phyloP scores from a whole-genome alignment of 2,113 vertebrate species.

The Alethe diademata region DNA sequence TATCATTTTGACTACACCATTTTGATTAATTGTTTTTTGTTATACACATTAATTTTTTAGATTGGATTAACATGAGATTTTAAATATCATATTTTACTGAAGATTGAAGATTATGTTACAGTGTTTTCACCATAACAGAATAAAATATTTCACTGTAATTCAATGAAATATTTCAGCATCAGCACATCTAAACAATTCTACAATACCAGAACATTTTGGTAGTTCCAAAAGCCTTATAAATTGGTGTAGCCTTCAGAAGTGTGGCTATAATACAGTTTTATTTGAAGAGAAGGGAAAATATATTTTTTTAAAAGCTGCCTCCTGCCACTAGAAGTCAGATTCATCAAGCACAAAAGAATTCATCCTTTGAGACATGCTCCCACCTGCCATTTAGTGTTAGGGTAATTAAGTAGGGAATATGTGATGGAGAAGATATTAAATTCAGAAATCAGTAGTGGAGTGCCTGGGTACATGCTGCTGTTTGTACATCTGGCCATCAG shows the following conservation, averaged over 20 bases:
- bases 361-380: neutral
- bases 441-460: neutral
- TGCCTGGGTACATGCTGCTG: neutral
- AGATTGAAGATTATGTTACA: neutral
- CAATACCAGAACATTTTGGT: neutral
- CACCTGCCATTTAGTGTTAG: neutral
- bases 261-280: neutral
- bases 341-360: neutral
- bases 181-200: neutral
- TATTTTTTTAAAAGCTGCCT: neutral
- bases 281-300: neutral
- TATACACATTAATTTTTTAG: neutral
- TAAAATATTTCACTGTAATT: neutral
- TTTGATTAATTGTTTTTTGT: conserved; percentile 12
- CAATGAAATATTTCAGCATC: neutral
- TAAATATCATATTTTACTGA: neutral
- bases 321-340: neutral
- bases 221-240: neutral
- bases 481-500: neutral
- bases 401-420: neutral
- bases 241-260: neutral
- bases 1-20: neutral
- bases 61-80: neutral
- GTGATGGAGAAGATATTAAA: neutral
- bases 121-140: neutral